Conservation (phyloP, 1,140 invertebrate genomes). For the Zaprionus vittiger region DNA sequence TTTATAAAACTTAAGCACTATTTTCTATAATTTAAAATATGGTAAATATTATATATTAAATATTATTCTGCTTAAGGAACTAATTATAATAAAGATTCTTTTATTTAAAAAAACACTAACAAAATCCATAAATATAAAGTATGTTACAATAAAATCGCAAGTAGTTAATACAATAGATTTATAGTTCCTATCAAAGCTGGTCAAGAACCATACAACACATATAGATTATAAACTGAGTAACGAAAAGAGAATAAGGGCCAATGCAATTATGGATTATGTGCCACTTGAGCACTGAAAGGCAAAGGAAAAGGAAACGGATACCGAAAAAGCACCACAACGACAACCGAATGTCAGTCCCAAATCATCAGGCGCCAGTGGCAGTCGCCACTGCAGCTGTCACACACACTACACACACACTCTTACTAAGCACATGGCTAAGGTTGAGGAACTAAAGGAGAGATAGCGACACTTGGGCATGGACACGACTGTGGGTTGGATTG, state of each 20-base stretch:
- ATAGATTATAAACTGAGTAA: not conserved
- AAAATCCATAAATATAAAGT: no score
- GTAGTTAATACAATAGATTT: no score
- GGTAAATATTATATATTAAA: no score
- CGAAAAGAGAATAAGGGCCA: not conserved
- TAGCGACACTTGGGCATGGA: constrained; percentile 31
- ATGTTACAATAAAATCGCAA: no score
- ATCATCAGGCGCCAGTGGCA: constrained; percentile 51
- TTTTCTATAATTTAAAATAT: no score
- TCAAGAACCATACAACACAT: no score
- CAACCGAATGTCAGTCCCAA: constrained; percentile 53
- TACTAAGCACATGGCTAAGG: constrained; percentile 1
- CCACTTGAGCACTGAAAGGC: constrained; percentile 8
- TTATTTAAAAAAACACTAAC: no score
- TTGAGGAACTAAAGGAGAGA: constrained; percentile 2
- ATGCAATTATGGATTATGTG: constrained; percentile 27
- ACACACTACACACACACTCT: constrained; percentile 3
- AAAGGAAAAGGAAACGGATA: constrained; percentile 17
- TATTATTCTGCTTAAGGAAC: no score
- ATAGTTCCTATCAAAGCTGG: no score
- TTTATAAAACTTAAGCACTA: no score
- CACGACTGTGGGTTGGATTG: constrained; percentile 48
- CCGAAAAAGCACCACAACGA: constrained; percentile 19
- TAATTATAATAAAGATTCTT: no score
- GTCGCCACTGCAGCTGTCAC: constrained; percentile 34